These are phyloP conservation scores for Capreolus pygargus DNA, from an alignment of 2,113 vertebrate species.

Conservation along the genomic window DNA sequence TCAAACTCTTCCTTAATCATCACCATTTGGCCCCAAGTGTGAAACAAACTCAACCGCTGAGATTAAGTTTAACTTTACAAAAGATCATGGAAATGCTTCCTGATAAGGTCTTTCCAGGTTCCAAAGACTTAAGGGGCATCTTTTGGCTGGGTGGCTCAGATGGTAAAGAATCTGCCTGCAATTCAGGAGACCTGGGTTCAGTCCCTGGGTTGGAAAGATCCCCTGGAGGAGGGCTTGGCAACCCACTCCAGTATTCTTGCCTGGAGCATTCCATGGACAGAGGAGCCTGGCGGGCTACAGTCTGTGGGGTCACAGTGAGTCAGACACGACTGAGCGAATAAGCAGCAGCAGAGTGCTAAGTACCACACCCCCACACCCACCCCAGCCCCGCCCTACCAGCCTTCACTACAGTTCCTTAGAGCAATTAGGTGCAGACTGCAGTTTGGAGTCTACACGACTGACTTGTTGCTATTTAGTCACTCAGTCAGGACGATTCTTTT, in stretches of 20 bases:
- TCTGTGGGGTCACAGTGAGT: neutral
- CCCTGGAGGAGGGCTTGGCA: neutral
- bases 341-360: rapidly evolving
- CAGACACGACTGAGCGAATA: rapidly evolving
- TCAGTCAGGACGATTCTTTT: neutral
- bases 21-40: neutral
- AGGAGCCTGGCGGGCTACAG: neutral
- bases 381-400: rapidly evolving
- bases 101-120: neutral
- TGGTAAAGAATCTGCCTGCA: neutral
- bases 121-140: neutral
- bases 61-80: neutral
- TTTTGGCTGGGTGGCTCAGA: neutral
- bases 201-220: neutral
- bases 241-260: neutral
- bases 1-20: rapidly evolving
- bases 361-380: neutral
- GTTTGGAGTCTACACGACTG: neutral
- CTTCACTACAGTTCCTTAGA: neutral
- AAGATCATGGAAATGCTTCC: neutral
- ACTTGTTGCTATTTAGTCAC: neutral
- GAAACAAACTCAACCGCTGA: neutral
- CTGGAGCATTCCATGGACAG: neutral
- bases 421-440: neutral
- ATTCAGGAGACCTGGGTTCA: neutral